Evolutionary conservation across 1,140 invertebrate genomes (phyloP), one percentile per base, ranked within the genome.

Genomic region (Aphelinus certus): DNA sequence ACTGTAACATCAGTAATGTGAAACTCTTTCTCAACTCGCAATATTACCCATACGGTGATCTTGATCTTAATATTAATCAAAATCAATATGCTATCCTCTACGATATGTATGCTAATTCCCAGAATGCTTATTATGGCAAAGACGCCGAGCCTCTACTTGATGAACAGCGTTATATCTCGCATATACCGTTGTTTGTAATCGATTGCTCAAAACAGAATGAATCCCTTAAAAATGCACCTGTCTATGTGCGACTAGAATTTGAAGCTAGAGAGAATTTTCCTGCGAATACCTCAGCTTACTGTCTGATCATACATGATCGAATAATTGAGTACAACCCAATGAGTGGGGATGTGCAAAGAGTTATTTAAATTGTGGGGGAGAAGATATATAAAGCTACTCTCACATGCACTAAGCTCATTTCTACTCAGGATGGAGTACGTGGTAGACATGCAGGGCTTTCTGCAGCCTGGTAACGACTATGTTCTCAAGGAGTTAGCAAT

Each of bases 61-160:
- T 84, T 26, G 79, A 83, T 73, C 57, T 81, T 4, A 74, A 85
- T 71, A 77, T 81, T 77, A 42, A n/a, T 56, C 72, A 76, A 7
- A 81, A 80, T 75, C 71, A 81, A 43, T 83, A 78, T 61, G 64
- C 79, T 43, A 6, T 79, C n/a, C 77, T 82, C 0, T 48, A 46
- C 42, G 46, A 69, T 60, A 77, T 73, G 76, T 77, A 71, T 67
- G 46, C 43, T 7, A 72, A 74, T 64, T 77, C 73, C 64, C 71
- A 77, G 48, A n/a, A 7, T 45, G 6, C n/a, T 46, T 72, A 64
- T 55, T 63, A 72, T 72, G 49, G 26, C n/a, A 64, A 72, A 63
- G 43, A 63, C 45, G 2, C 49, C 2, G 10, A 72, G 47, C 46
- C 62, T 7, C 2, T 73, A 7, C 10, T 73, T 7, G 43, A 3